These are phyloP conservation scores for Pristionchus fissidentatus DNA, from an alignment of 2,888 invertebrate species.

Conservation along the genomic window DNA sequence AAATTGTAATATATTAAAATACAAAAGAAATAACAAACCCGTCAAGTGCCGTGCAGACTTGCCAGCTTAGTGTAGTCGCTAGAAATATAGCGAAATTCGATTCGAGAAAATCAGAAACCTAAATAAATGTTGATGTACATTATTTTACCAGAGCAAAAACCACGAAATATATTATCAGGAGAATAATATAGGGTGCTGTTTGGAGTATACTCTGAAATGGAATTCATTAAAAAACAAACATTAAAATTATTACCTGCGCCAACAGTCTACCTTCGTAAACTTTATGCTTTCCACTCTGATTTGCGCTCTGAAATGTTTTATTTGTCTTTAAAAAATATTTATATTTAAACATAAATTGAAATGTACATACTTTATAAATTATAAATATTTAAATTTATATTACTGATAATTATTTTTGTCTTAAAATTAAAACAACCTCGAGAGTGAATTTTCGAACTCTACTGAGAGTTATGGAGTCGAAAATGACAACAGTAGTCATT, in stretches of 20 bases:
- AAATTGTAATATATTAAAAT: not conserved
- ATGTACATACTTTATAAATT: too few species aligned
- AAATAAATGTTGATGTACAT: not conserved
- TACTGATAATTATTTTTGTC: too few species aligned
- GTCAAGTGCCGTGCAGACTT: not conserved
- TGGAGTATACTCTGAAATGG: slow-evolving; percentile 26
- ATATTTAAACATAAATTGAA: not conserved
- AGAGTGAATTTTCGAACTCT: not conserved
- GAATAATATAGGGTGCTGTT: not conserved
- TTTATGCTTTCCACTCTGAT: too few species aligned
- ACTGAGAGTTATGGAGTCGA: slow-evolving; percentile 2
- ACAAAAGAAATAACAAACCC: not conserved
- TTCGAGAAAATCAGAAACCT: not conserved
- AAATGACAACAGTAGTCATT: not conserved
- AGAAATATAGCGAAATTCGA: not conserved
- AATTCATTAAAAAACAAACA: not conserved
- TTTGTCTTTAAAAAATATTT: too few species aligned
- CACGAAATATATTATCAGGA: not conserved
- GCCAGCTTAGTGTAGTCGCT: not conserved
- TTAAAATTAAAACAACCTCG: too few species aligned
- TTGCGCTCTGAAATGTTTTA: not conserved
- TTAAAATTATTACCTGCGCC: too few species aligned
- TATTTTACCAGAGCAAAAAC: not conserved
- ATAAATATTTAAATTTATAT: not conserved
- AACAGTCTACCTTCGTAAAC: not conserved